A percentile compares a stretch with the other conserved stretches of the same genome.
phyloP scores from a whole-genome alignment of 2,888 invertebrate species.

The Escarpia spicata region DNA sequence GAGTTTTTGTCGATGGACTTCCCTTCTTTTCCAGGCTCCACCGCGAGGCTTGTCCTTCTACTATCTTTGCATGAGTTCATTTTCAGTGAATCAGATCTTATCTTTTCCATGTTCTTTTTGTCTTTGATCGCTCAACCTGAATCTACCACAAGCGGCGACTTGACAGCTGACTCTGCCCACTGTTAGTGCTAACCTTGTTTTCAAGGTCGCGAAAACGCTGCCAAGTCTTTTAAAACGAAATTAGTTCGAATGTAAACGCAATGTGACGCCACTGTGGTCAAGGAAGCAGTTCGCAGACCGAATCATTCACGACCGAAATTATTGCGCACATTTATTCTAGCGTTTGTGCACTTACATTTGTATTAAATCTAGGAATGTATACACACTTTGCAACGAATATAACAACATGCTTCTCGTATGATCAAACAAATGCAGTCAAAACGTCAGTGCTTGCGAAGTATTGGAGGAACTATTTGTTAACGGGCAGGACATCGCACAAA shows the following conservation, averaged over 20 bases:
- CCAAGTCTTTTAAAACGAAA: neutral
- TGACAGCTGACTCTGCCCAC: neutral
- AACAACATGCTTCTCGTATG: neutral
- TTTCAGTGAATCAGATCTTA: neutral
- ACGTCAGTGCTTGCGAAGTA: neutral
- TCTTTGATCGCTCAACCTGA: neutral
- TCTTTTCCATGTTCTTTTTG: neutral
- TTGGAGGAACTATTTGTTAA: neutral
- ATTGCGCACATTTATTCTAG: neutral
- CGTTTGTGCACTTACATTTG: neutral
- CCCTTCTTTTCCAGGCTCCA: slow-evolving; percentile 62
- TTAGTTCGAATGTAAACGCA: neutral
- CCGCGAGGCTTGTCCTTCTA: slow-evolving; percentile 38
- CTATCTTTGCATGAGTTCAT: neutral
- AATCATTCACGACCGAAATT: neutral
- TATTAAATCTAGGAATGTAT: neutral
- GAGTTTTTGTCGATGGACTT: slow-evolving; percentile 56
- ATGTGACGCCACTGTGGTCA: neutral
- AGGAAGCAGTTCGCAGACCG: neutral
- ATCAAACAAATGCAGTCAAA: neutral
- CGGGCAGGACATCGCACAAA: neutral
- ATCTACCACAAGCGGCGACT: neutral
- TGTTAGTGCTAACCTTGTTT: neutral
- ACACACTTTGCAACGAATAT: neutral
- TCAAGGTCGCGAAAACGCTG: slow-evolving; percentile 16